Conservation (phyloP, 2,113 vertebrate species). For the Baryphthengus martii region DNA sequence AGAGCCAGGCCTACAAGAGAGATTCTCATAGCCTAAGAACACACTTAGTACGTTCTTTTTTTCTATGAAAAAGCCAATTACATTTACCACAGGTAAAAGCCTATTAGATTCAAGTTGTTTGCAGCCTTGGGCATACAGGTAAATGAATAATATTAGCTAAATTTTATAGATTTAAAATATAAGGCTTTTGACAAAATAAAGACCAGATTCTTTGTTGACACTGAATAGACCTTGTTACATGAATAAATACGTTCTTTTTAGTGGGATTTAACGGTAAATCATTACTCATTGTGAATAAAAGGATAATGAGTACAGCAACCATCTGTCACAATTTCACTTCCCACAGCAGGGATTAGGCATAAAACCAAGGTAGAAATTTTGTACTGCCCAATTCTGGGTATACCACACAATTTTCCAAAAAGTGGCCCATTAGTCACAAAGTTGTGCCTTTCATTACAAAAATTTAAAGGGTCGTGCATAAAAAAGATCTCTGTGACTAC, state of each 20-base stretch:
- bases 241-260: constrained; percentile 9
- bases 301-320: neutral
- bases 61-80: neutral
- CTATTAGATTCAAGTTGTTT: neutral
- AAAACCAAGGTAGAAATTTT: neutral
- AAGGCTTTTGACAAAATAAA: constrained; percentile 33
- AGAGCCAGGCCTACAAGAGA: neutral
- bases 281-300: constrained; percentile 40
- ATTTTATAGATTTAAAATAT: constrained; percentile 34
- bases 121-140: neutral
- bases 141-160: neutral
- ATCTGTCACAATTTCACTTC: constrained; percentile 43
- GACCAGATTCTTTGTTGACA: constrained; percentile 16
- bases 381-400: neutral
- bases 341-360: neutral
- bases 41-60: neutral
- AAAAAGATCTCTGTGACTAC: neutral
- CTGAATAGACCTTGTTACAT: constrained; percentile 30
- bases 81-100: neutral
- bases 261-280: constrained; percentile 51
- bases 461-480: neutral
- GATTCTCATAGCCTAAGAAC: neutral
- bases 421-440: neutral
- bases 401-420: neutral
- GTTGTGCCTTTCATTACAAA: neutral